phyloP scores from a whole-genome alignment of 2,797 vertebrate species.

The Falco columbarius region DNA sequence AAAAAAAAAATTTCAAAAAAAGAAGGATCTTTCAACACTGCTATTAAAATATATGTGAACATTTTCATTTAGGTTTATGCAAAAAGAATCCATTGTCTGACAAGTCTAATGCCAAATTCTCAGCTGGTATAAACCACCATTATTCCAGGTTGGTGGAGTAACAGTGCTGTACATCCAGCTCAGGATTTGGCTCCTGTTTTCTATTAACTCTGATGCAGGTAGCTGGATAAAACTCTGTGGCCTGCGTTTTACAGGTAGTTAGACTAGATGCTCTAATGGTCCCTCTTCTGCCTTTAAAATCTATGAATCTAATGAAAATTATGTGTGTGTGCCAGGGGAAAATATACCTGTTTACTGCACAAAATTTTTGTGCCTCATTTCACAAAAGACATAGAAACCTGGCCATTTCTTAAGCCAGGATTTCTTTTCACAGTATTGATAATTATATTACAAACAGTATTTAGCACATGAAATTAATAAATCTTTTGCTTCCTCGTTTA shows the following conservation, averaged over 20 bases:
- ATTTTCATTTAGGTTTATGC: conserved; percentile 15
- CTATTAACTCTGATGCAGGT: neutral
- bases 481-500: conserved; percentile 35
- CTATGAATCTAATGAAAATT: neutral
- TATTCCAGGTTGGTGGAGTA: neutral
- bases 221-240: neutral
- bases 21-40: neutral
- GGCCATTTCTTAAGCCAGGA: neutral
- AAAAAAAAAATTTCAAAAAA: no score
- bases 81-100: conserved; percentile 11
- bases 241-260: conserved; percentile 4
- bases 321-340: neutral
- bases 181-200: neutral
- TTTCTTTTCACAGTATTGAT: conserved; percentile 17
- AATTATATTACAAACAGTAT: conserved; percentile 38
- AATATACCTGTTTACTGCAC: neutral
- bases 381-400: neutral
- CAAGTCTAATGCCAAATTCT: neutral
- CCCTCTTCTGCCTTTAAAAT: conserved; percentile 33
- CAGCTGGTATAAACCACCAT: neutral
- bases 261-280: conserved; percentile 21
- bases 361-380: conserved; percentile 19
- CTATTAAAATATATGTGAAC: neutral
- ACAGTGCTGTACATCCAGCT: neutral
- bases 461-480: conserved; percentile 47